phyloP scores from a whole-genome alignment of 2,797 vertebrate genomes.

The Brotula barbata region DNA sequence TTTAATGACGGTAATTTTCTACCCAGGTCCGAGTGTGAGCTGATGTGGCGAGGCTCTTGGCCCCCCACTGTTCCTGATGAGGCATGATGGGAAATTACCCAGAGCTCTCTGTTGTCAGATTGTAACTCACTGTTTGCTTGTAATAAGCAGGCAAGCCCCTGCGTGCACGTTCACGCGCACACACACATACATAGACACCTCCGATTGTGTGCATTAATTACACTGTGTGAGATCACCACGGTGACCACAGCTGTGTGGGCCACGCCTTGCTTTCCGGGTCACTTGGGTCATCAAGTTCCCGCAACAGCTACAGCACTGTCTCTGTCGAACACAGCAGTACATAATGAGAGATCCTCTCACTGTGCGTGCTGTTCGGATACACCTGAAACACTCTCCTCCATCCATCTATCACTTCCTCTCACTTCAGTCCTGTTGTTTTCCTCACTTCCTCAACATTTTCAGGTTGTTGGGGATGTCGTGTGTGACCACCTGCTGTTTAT shows the following conservation, averaged over 20 bases:
- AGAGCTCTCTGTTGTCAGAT: conserved; percentile 93
- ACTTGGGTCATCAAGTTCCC: conserved; percentile 73
- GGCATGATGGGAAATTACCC: conserved; percentile 99
- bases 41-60: conserved; percentile 96
- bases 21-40: conserved; percentile 98
- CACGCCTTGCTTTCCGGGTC: conserved; percentile 88
- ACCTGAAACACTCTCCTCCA: conserved; percentile 56
- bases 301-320: conserved; percentile 60
- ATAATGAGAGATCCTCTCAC: conserved; percentile 67
- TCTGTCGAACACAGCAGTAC: conserved; percentile 67
- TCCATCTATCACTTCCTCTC: conserved; percentile 62
- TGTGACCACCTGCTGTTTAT: conserved; percentile 58
- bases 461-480: conserved; percentile 35
- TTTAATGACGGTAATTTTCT: conserved; percentile 98
- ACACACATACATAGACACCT: conserved; percentile 72
- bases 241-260: conserved; percentile 93
- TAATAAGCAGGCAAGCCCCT: conserved; percentile 95
- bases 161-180: conserved; percentile 41
- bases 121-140: conserved; percentile 97
- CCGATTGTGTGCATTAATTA: conserved; percentile 95
- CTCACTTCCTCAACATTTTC: conserved; percentile 31
- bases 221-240: conserved; percentile 95
- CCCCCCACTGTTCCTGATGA: conserved; percentile 97
- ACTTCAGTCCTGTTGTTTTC: conserved; percentile 38
- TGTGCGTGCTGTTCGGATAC: conserved; percentile 44